phyloP scores from a whole-genome alignment of 2,113 vertebrate genomes.

The Camelus dromedarius region DNA sequence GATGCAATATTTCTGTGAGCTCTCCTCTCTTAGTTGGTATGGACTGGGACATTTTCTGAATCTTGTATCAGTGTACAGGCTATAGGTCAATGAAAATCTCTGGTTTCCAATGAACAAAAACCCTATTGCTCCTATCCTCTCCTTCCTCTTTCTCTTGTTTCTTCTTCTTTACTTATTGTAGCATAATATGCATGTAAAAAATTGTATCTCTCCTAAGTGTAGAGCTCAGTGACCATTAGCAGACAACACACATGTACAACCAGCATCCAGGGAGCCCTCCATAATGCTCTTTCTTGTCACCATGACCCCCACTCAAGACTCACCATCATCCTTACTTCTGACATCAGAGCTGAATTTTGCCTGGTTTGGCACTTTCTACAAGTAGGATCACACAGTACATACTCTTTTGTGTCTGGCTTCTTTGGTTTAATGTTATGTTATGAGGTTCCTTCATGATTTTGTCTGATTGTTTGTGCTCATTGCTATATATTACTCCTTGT shows the following conservation, averaged over 20 bases:
- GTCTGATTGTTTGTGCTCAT: neutral
- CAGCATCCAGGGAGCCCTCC: neutral
- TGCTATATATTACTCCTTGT: neutral
- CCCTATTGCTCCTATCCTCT: neutral
- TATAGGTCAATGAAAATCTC: neutral
- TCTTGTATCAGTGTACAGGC: neutral
- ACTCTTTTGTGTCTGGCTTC: neutral
- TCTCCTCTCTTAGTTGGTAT: neutral
- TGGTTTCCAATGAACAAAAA: neutral
- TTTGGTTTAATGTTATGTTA: neutral
- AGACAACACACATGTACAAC: too few relatives aligned
- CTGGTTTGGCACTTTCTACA: neutral
- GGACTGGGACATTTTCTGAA: neutral
- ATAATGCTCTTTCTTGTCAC: neutral
- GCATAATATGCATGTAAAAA: neutral
- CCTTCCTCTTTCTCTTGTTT: neutral
- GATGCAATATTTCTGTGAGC: neutral
- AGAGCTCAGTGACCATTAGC: neutral
- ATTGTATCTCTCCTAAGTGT: neutral
- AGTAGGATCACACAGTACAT: neutral
- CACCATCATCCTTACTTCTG: neutral
- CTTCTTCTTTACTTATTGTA: neutral
- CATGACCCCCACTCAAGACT: rapidly evolving
- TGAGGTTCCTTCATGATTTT: neutral
- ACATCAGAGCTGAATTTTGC: neutral